phyloP scores from a whole-genome alignment of 2,797 vertebrate genomes.

The Mormyrops attenuatus region DNA sequence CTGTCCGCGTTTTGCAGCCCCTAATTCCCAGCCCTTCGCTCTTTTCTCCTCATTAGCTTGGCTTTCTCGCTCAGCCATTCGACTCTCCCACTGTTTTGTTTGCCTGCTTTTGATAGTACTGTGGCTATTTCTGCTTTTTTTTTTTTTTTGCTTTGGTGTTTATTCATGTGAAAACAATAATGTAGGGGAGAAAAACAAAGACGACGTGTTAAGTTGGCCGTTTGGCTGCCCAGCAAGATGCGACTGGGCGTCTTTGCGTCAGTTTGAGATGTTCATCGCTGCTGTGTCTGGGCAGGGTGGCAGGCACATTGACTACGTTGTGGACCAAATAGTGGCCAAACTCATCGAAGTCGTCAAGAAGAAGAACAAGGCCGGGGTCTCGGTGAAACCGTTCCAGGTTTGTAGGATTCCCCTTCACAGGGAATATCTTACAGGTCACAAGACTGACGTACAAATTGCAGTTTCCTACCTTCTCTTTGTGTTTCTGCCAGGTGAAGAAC shows the following conservation, averaged over 20 bases:
- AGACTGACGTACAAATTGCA: background rate
- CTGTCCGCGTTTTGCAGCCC: background rate
- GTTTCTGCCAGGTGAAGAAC: slow-evolving; percentile 79
- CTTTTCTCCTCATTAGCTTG: background rate
- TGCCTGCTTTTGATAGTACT: background rate
- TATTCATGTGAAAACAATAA: background rate
- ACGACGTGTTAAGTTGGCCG: background rate
- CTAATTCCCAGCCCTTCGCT: background rate
- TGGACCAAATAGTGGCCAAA: slow-evolving; percentile 82
- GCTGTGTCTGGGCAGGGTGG: slow-evolving; percentile 64
- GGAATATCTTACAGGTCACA: background rate
- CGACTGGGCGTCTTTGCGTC: background rate
- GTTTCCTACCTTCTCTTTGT: background rate
- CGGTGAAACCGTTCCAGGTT: slow-evolving; percentile 86
- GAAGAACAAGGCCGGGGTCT: slow-evolving; percentile 86
- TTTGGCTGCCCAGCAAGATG: background rate
- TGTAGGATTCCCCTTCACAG: slow-evolving; percentile 28
- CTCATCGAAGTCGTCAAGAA: slow-evolving; percentile 88
- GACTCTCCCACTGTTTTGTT: background rate
- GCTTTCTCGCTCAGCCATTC: background rate
- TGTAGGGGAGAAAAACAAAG: background rate
- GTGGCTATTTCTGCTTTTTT: background rate
- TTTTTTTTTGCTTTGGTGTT: background rate
- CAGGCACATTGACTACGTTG: slow-evolving; percentile 81
- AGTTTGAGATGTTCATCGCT: background rate